Conservation (phyloP, 2,797 vertebrate species). For the Phrynocephalus forsythii region DNA sequence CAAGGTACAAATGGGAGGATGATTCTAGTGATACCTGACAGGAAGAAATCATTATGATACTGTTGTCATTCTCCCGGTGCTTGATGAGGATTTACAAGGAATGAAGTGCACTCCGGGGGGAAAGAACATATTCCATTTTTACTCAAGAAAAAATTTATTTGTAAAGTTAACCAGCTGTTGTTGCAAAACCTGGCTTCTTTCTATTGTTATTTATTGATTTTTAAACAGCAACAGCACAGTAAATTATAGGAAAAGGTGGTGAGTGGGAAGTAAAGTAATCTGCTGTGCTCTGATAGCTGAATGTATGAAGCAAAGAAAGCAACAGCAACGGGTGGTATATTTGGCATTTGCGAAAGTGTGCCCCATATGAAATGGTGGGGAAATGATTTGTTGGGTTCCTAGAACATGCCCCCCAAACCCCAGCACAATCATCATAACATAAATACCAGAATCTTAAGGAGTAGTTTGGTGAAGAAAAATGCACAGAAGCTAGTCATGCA, state of each 20-base stretch:
- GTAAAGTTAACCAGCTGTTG: conserved; percentile 55
- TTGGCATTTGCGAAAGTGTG: neutral
- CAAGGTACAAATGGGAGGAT: conserved; percentile 48
- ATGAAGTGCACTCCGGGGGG: conserved; percentile 54
- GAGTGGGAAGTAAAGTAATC: neutral
- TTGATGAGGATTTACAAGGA: conserved; percentile 55
- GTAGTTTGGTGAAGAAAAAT: too few species aligned
- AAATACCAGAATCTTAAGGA: too few species aligned
- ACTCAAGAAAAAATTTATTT: conserved; percentile 62
- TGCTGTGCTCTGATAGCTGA: conserved; percentile 16
- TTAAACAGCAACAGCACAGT: conserved; percentile 15
- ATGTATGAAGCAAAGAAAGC: neutral
- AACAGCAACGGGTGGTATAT: neutral
- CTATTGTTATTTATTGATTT: neutral
- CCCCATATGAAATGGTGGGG: neutral
- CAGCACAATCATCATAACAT: too few species aligned
- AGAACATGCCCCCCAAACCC: neutral
- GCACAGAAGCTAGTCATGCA: too few species aligned
- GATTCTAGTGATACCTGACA: conserved; percentile 54
- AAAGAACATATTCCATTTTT: conserved; percentile 57
- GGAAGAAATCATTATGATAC: conserved; percentile 49
- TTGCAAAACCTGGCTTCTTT: conserved; percentile 44
- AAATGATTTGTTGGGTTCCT: neutral
- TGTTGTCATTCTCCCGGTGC: conserved; percentile 51
- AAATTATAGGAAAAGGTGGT: neutral